Conservation (phyloP, 1,140 invertebrate genomes). For the Hirudo medicinalis region DNA sequence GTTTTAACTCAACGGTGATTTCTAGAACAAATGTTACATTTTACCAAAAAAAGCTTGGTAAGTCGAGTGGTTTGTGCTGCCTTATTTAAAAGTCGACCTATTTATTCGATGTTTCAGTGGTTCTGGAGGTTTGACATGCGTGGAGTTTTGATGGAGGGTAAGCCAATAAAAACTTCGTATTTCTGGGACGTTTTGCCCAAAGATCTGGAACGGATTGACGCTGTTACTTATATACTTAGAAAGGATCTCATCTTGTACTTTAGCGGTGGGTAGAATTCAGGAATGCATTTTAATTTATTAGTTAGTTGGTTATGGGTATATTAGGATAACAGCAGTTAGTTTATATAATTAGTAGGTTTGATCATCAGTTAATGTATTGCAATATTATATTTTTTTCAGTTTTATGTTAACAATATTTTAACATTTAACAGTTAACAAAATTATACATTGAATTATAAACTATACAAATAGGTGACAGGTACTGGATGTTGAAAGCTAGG, state of each 20-base stretch:
- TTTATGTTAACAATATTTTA: no score
- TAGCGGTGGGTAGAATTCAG: background rate
- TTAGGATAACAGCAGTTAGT: background rate
- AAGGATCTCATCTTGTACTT: background rate
- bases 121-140: slow-evolving; percentile 40
- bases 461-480: slow-evolving; percentile 11
- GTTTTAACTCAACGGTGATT: no score
- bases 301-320: no score
- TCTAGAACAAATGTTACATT: no score
- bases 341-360: no score
- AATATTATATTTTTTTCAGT: background rate
- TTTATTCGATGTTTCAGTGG: slow-evolving; percentile 31
- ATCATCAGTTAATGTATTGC: background rate
- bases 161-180: background rate
- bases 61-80: no score
- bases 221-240: background rate
- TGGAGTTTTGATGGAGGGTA: slow-evolving; percentile 23
- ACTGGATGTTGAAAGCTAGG: background rate
- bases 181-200: background rate
- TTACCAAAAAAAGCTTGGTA: no score
- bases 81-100: no score
- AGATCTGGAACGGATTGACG: background rate
- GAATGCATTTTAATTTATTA: background rate
- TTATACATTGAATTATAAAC: background rate
- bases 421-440: background rate